Conservation (phyloP, 1,140 invertebrate species). For the Metaphire vulgaris region DNA sequence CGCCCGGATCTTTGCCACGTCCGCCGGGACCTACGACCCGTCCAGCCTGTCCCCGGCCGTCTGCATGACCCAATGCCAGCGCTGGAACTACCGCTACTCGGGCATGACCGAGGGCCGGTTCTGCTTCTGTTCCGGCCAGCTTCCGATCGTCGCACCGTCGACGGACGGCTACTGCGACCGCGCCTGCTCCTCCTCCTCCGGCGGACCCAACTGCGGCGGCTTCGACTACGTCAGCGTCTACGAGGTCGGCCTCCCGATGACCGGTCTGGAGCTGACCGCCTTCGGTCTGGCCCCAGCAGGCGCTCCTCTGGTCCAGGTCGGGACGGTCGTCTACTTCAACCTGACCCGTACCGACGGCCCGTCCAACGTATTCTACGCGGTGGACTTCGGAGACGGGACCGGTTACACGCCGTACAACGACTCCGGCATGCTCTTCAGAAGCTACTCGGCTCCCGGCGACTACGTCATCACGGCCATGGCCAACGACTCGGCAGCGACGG, state of each 20-base stretch:
- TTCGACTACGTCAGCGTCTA: conserved; percentile 1
- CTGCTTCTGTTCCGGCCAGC: conserved; percentile 19
- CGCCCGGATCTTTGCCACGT: not conserved
- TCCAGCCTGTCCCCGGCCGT: not conserved
- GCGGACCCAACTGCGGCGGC: not conserved
- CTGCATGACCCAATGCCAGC: not conserved
- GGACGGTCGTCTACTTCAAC: not conserved
- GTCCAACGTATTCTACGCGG: not conserved
- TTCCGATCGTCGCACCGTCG: not conserved
- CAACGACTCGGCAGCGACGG: conserved; percentile 4
- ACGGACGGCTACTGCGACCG: not conserved
- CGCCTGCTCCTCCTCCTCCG: not conserved
- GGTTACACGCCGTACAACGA: not conserved
- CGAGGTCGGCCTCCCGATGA: conserved; percentile 6
- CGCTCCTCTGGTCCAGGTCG: not conserved
- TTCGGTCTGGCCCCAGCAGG: not conserved
- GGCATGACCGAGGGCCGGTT: conserved; percentile 8
- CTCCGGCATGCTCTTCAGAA: not conserved
- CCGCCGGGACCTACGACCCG: conserved; percentile 19
- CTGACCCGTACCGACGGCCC: conserved; percentile 11
- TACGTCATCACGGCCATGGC: conserved; percentile 16
- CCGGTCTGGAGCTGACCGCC: not conserved
- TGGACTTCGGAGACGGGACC: conserved; percentile 7
- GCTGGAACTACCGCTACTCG: conserved; percentile 10
- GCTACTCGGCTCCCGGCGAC: conserved; percentile 8